Evolutionary conservation across 2,113 vertebrate genomes (phyloP).

Genomic region (Lynx canadensis): DNA sequence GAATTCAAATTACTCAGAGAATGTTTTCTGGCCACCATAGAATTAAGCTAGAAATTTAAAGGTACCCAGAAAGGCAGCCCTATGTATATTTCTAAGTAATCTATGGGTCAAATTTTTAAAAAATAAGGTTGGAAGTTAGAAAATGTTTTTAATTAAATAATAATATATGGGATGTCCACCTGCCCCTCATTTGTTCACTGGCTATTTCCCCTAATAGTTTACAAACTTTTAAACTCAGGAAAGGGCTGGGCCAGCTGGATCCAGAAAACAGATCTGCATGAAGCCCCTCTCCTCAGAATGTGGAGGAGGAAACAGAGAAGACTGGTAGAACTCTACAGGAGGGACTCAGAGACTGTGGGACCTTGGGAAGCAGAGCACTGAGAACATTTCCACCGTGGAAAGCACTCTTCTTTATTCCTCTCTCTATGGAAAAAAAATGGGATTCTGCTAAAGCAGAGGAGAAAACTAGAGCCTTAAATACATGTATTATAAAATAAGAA

Average conservation of each 20-base stretch:
- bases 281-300: neutral
- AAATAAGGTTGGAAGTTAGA: neutral
- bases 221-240: neutral
- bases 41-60: constrained; percentile 21
- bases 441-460: neutral
- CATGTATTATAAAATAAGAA: neutral
- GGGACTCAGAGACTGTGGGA: no score
- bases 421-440: neutral
- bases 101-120: neutral
- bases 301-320: rapidly evolving
- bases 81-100: neutral
- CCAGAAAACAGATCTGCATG: neutral
- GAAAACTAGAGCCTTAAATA: neutral
- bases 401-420: neutral
- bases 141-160: neutral
- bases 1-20: neutral
- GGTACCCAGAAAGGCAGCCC: neutral
- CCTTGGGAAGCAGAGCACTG: neutral
- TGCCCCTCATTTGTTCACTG: neutral
- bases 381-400: neutral
- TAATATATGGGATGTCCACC: neutral
- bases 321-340: no score
- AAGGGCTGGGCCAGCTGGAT: neutral
- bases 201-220: neutral
- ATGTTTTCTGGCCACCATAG: neutral